A percentile compares a stretch with the other conserved stretches of the same genome.
These are phyloP conservation scores for Atethmia centrago DNA, from an alignment of 2,888 invertebrate species.

Conservation along the genomic window DNA sequence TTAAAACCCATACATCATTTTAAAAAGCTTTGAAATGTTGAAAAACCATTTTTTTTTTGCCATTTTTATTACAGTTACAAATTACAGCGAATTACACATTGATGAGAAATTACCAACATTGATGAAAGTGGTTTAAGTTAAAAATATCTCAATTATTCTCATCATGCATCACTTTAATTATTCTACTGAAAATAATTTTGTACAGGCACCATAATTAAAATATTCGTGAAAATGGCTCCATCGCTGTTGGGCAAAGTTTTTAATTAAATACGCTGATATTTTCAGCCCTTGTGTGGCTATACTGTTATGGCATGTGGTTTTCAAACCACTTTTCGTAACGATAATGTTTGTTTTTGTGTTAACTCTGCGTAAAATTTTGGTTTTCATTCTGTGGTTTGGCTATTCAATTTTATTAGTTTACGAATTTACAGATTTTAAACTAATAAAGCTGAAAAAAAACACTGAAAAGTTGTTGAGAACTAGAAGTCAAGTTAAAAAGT, in stretches of 20 bases:
- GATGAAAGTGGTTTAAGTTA: neutral
- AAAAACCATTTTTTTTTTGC: no score
- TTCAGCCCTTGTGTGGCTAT: neutral
- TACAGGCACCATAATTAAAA: neutral
- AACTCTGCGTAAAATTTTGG: neutral
- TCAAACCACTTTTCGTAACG: slow-evolving; percentile 5
- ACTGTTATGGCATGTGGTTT: neutral
- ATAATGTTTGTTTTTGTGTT: slow-evolving; percentile 18
- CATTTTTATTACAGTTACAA: no score
- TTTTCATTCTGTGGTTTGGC: neutral
- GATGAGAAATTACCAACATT: neutral
- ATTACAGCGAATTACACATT: no score
- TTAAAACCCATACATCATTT: neutral
- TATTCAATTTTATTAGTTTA: slow-evolving; percentile 3
- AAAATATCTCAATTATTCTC: neutral
- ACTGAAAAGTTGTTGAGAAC: no score
- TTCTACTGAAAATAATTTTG: neutral
- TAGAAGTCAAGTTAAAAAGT: no score
- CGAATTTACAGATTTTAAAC: no score
- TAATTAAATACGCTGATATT: neutral
- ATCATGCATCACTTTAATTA: neutral
- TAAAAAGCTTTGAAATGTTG: neutral
- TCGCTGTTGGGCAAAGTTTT: neutral
- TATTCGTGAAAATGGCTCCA: neutral
- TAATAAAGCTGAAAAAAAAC: no score